These are phyloP conservation scores for Lycorma delicatula DNA, from an alignment of 1,140 invertebrate species.

Conservation along the genomic window DNA sequence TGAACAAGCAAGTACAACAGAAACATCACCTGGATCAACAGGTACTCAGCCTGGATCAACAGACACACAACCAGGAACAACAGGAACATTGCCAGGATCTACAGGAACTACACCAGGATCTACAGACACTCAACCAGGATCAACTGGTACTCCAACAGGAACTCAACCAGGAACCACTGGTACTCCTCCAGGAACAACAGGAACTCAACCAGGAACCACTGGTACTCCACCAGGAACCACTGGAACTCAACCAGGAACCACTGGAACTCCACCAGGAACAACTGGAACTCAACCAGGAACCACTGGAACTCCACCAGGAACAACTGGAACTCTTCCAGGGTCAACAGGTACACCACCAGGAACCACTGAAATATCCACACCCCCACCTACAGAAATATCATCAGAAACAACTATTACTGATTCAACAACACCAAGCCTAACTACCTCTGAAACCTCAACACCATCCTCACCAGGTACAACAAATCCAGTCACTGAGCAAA, in stretches of 20 bases:
- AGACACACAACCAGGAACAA: constrained; percentile 22
- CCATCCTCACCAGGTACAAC: neutral
- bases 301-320: constrained; percentile 13
- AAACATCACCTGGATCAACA: constrained; percentile 32
- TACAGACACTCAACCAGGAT: constrained; percentile 15
- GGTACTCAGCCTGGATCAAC: constrained; percentile 25
- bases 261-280: constrained; percentile 8
- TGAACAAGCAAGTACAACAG: neutral
- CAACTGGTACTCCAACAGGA: constrained; percentile 14
- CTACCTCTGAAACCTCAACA: constrained; percentile 4
- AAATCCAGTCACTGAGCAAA: constrained; percentile 9
- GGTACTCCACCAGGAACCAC: constrained; percentile 16
- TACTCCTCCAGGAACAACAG: constrained; percentile 22
- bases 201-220: constrained; percentile 29
- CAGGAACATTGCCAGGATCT: constrained; percentile 23
- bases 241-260: constrained; percentile 3
- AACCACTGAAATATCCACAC: constrained; percentile 10
- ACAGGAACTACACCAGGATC: constrained; percentile 29
- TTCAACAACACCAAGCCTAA: neutral
- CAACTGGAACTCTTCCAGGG: constrained; percentile 13
- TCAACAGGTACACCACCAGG: constrained; percentile 1
- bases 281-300: constrained; percentile 13
- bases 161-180: constrained; percentile 19
- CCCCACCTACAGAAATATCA: neutral
- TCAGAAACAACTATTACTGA: constrained; percentile 5